A percentile compares a stretch with the other conserved stretches of the same genome.
Evolutionary conservation across 2,888 invertebrate genomes (phyloP).

Genomic region (Herminia tarsipennalis): DNA sequence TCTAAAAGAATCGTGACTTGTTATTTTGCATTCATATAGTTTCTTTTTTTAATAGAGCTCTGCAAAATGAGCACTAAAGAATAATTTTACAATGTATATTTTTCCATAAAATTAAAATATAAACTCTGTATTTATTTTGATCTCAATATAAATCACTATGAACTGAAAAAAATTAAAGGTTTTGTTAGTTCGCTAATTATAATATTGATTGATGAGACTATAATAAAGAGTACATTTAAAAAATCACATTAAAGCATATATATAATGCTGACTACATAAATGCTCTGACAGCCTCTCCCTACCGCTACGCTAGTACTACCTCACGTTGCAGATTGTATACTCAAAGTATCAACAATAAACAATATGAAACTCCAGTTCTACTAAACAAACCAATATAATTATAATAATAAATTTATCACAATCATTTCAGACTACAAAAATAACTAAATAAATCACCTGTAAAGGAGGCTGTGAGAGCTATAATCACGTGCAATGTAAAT

Average conservation of each 20-base stretch:
- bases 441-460: slow-evolving; percentile 66
- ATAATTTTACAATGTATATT: slow-evolving; percentile 83
- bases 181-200: slow-evolving; percentile 85
- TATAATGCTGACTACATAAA: slow-evolving; percentile 86
- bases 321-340: slow-evolving; percentile 55
- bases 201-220: slow-evolving; percentile 83
- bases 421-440: slow-evolving; percentile 80
- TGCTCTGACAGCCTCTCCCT: slow-evolving; percentile 78
- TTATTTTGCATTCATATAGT: slow-evolving; percentile 84
- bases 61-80: slow-evolving; percentile 75
- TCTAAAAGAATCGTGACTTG: slow-evolving; percentile 86
- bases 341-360: slow-evolving; percentile 77
- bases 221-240: slow-evolving; percentile 86
- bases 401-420: slow-evolving; percentile 79
- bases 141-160: slow-evolving; percentile 84
- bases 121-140: slow-evolving; percentile 84
- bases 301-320: slow-evolving; percentile 35
- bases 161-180: slow-evolving; percentile 79
- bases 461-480: slow-evolving; percentile 81
- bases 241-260: slow-evolving; percentile 87
- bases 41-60: slow-evolving; percentile 79
- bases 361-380: slow-evolving; percentile 64
- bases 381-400: slow-evolving; percentile 70
- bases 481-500: slow-evolving; percentile 81
- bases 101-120: slow-evolving; percentile 82